Evolutionary conservation across 1,140 invertebrate species (phyloP).

Genomic region (Drosophila takahashii): DNA sequence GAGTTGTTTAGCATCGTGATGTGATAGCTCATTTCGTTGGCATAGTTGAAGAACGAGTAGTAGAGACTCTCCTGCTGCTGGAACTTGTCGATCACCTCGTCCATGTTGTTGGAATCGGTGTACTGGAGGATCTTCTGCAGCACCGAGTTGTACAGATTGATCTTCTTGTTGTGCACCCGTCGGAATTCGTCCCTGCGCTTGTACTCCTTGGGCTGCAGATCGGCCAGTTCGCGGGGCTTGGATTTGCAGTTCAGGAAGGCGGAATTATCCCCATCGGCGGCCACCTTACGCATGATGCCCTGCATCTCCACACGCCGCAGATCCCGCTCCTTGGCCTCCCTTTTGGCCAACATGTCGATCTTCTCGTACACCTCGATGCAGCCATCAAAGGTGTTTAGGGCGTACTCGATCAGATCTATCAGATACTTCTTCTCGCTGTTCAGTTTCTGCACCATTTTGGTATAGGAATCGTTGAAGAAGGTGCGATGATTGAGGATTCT

Average conservation of each 20-base stretch:
- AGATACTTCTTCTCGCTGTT: slow-evolving; percentile 79
- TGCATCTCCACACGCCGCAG: slow-evolving; percentile 65
- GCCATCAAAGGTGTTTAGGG: slow-evolving; percentile 68
- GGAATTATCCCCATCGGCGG: slow-evolving; percentile 67
- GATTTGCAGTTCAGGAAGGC: slow-evolving; percentile 74
- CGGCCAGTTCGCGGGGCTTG: slow-evolving; percentile 57
- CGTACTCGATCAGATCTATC: slow-evolving; percentile 71
- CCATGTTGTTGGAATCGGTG: slow-evolving; percentile 53
- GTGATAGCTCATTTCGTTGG: slow-evolving; percentile 78
- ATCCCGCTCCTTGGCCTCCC: slow-evolving; percentile 67
- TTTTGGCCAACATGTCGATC: slow-evolving; percentile 61
- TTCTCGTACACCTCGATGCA: slow-evolving; percentile 75
- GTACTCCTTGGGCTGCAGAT: slow-evolving; percentile 72
- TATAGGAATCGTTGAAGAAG: slow-evolving; percentile 71
- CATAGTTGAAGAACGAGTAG: slow-evolving; percentile 80
- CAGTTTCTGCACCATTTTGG: slow-evolving; percentile 72
- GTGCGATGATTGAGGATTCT: slow-evolving; percentile 69
- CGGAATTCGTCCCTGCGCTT: slow-evolving; percentile 65
- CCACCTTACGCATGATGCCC: slow-evolving; percentile 74
- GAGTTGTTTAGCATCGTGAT: slow-evolving; percentile 74
- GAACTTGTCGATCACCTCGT: slow-evolving; percentile 74
- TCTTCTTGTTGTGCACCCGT: slow-evolving; percentile 65
- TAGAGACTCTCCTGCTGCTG: slow-evolving; percentile 75
- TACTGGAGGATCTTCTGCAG: slow-evolving; percentile 72
- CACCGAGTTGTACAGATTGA: slow-evolving; percentile 72